Conservation (phyloP, 2,797 vertebrate species). For the Balearica regulorum region DNA sequence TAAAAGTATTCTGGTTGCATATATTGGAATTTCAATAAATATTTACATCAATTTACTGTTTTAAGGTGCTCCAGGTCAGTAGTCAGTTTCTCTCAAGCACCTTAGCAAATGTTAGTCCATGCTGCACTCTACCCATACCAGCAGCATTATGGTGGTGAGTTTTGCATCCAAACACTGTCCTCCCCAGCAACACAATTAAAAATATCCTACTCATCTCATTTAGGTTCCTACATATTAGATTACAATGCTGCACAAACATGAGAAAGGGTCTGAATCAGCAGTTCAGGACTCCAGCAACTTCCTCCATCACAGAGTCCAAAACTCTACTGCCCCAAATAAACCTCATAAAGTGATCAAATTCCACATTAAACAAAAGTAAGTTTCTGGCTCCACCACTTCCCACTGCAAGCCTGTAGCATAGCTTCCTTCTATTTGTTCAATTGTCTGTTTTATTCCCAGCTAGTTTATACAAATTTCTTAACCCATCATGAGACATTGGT, state of each 20-base stretch:
- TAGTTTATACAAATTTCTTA: not conserved
- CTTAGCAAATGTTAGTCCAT: not conserved
- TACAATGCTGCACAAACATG: not conserved
- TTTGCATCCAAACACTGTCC: not conserved
- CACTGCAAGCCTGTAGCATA: not conserved
- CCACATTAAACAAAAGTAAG: not conserved
- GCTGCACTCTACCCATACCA: not conserved
- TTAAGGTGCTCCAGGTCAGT: not conserved
- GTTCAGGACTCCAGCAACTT: not conserved
- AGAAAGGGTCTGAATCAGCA: conserved; percentile 43
- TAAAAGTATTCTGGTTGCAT: not conserved
- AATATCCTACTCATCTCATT: conserved; percentile 15
- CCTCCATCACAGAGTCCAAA: not conserved
- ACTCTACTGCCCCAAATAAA: not conserved
- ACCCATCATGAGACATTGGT: accelerated
- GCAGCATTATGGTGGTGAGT: not conserved
- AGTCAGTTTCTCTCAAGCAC: not conserved
- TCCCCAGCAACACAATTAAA: not conserved
- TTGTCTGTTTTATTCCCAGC: not conserved
- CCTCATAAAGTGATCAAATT: not conserved
- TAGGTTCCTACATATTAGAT: not conserved
- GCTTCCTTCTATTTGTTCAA: not conserved
- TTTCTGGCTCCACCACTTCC: not conserved
- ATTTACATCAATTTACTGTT: not conserved
- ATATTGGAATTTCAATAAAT: not conserved